Base-by-base conservation (phyloP, 2,888 invertebrate genomes). In the Aporophyla nigra region DNA sequence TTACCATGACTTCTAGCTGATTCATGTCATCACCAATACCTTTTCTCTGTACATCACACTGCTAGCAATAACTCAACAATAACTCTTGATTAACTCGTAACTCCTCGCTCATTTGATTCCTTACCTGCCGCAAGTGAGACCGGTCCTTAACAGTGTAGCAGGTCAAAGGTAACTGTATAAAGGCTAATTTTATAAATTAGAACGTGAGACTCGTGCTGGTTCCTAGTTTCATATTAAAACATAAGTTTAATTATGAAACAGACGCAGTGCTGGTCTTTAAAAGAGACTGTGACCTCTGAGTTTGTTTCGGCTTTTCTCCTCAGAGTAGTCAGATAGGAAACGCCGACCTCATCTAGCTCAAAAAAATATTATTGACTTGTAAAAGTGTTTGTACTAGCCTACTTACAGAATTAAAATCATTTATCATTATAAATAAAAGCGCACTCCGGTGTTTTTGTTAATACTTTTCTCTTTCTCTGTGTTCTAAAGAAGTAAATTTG, bases 131-230 rank as follows among this genome's bases (percentile, higher is more conserved):
- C 33, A 21, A 53, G 59, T 67, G 53, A 33, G 9, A 40, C 53
- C 33, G 0, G 6, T 24, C 19, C 5, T 16, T 33, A 5, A 16
- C n/a, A 51, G 27, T 74, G 5, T 33, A 43, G 12, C n/a, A 58
- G 62, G 56, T 63, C 27, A 62, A 62, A 62, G 62, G n/a, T 56
- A 27, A 24, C 27, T 21, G 63, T 24, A 67, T 56, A 67, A 46
- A 73, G 12, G 51, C 19, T 77, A 66, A 78, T 78, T 62, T 62
- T 67, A 24, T 73, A 49, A 78, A 63, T 46, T 72, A 72, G 19
- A 67, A 62, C 43, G 33, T 19, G 58, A 58, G 58, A 43, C 2
- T 62, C 24, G 33, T 19, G 40, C 40, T 54, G 5, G 61, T 54
- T 7, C 56, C 58, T 24, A 58, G 63, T 63, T 71, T 9, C 14